Conservation (phyloP, 2,797 vertebrate species). For the Tangara arthus region DNA sequence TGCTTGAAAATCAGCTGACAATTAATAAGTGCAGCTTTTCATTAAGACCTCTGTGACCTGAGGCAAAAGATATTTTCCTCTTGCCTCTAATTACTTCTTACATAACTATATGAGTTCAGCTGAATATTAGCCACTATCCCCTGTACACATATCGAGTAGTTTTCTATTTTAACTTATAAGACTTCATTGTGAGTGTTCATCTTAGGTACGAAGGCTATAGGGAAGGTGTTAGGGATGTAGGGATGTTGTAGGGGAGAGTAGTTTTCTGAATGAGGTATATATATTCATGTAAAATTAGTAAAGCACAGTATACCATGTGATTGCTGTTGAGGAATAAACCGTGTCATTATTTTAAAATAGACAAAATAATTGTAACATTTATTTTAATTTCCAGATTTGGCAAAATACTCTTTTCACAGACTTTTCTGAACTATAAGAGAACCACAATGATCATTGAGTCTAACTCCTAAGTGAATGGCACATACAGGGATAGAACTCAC, state of each 20-base stretch:
- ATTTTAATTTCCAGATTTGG: not conserved
- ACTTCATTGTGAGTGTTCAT: not conserved
- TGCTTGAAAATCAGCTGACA: not conserved
- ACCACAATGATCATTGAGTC: not conserved
- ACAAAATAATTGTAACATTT: not conserved
- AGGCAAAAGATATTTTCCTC: not conserved
- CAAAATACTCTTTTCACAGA: not conserved
- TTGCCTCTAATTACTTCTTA: constrained; percentile 21
- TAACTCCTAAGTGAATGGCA: not conserved
- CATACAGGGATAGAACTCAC: not conserved
- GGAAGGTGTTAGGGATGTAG: not conserved
- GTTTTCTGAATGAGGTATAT: not conserved
- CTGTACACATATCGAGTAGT: not conserved
- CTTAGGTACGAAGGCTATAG: not conserved
- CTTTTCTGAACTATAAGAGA: not conserved
- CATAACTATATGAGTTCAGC: not conserved
- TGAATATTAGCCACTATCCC: not conserved
- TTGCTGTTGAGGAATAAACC: not conserved
- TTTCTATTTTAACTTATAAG: not conserved
- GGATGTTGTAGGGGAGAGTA: not conserved
- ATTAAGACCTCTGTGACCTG: not conserved
- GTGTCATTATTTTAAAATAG: not conserved
- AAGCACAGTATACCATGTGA: not conserved
- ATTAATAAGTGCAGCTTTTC: not conserved
- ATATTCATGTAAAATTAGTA: not conserved